Evolutionary conservation across 2,113 vertebrate genomes (phyloP), one percentile per base, ranked within the genome.

Genomic region (Lophura nycthemera): DNA sequence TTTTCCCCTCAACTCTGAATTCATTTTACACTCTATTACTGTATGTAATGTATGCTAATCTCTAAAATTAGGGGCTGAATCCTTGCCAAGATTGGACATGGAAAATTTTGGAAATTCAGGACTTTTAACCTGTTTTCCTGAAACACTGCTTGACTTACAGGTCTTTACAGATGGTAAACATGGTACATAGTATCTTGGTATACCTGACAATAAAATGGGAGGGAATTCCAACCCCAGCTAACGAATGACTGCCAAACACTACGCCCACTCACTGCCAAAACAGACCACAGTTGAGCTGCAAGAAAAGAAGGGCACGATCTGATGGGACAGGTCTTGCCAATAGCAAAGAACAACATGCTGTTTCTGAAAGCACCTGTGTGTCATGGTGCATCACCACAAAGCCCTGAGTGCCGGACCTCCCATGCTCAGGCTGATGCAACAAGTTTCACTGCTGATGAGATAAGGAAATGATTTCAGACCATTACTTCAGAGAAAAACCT

Each of bases 341-440:
- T 21, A 67, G 11, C 57, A 5, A 2, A 30, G 45, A 54, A n/a
- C 63, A 40, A 7, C 10, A 2, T 0, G 2, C 19, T 0, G 0
- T 3, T 29, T 18, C 76, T 11, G 3, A 64, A 57, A 63, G 59
- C 1, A 4, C 32, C 59, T 3, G 0, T 5, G 4, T 19, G 17
- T 34, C 61, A 56, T 0, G 2, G 32, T 0, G 3, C 30, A 32
- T 29, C 30, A 16, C 65, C 34, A 13, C 34, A 11, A 50, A 59
- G 50, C 60, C 56, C 73, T 8, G 43, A 52, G 25, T 4, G 2
- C 56, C 0, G 0, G 63, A 70, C 45, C 5, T 38, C 73, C 65
- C 69, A 1, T 2, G 36, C 86, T 81, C 87, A 59, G 42, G 17
- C 18, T 10, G 13, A 40, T 1, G 24, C 0, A 0, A 56, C 0